These are phyloP conservation scores for Argyrosomus regius DNA, from an alignment of 2,797 vertebrate genomes.

Conservation along the genomic window DNA sequence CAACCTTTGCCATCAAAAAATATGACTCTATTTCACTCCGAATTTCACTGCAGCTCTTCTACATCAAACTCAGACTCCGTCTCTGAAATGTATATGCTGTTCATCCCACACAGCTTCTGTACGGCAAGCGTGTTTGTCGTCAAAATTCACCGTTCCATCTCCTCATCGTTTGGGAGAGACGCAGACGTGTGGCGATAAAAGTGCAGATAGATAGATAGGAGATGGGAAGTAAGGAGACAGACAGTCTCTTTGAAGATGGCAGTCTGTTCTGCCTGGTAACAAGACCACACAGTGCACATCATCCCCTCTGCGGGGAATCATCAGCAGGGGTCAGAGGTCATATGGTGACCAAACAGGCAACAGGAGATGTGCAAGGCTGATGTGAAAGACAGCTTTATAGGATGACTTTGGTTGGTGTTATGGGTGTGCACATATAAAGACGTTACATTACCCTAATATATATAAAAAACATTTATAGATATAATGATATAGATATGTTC, in stretches of 20 bases:
- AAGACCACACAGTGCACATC: constrained; percentile 60
- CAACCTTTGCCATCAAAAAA: background rate
- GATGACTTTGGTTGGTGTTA: background rate
- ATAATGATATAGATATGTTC: background rate
- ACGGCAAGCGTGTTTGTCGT: constrained; percentile 31
- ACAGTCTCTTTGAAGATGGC: constrained; percentile 64
- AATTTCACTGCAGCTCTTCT: constrained; percentile 8
- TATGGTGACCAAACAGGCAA: constrained; percentile 44
- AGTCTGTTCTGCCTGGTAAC: constrained; percentile 55
- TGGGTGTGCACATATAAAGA: background rate
- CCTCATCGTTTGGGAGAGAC: constrained; percentile 11
- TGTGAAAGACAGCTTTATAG: constrained; percentile 18
- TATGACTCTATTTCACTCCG: background rate
- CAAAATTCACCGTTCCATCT: constrained; percentile 16
- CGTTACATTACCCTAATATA: background rate
- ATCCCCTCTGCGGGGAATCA: constrained; percentile 52
- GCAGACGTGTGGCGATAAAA: constrained; percentile 19
- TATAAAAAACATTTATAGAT: background rate
- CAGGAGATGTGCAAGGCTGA: constrained; percentile 11
- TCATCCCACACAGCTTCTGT: background rate
- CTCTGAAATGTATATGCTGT: constrained; percentile 21
- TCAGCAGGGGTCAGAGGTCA: constrained; percentile 65
- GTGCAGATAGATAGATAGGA: constrained; percentile 53
- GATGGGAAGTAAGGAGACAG: constrained; percentile 57
- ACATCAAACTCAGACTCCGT: constrained; percentile 22